Percentiles rank a stretch among this genome's conserved stretches.
Conservation (phyloP, 2,888 invertebrate genomes). For the Sminthurinus aureus region DNA sequence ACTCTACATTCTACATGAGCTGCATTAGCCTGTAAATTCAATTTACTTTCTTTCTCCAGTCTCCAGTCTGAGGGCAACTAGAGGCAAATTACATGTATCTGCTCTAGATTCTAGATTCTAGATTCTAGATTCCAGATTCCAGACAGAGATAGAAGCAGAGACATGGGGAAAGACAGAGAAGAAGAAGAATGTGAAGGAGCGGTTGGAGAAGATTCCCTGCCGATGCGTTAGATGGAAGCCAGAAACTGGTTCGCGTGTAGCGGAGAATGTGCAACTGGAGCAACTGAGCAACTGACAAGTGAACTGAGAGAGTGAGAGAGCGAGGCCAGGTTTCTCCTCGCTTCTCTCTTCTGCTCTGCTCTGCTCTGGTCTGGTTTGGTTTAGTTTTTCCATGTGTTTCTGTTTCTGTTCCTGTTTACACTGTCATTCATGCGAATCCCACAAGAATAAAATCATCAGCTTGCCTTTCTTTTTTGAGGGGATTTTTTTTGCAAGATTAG, state of each 20-base stretch:
- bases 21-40: too few species aligned
- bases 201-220: slow-evolving; percentile 21
- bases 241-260: slow-evolving; percentile 23
- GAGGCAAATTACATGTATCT: too few species aligned
- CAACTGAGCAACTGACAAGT: background rate
- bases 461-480: slow-evolving; percentile 1
- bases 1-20: too few species aligned
- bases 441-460: background rate
- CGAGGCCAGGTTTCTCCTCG: background rate
- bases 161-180: background rate
- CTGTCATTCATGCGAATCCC: slow-evolving; percentile 27
- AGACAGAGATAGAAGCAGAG: background rate
- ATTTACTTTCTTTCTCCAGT: too few species aligned
- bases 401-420: background rate
- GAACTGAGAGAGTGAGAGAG: background rate
- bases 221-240: slow-evolving; percentile 34
- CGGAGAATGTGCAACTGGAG: slow-evolving; percentile 3
- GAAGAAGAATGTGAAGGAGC: background rate
- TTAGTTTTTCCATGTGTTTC: background rate
- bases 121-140: too few species aligned
- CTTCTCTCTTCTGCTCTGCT: background rate
- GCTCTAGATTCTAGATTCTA: too few species aligned
- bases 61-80: too few species aligned
- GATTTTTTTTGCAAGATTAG: too few species aligned
- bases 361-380: background rate